Conservation (phyloP, 2,797 vertebrate genomes). For the Danionella dracula region DNA sequence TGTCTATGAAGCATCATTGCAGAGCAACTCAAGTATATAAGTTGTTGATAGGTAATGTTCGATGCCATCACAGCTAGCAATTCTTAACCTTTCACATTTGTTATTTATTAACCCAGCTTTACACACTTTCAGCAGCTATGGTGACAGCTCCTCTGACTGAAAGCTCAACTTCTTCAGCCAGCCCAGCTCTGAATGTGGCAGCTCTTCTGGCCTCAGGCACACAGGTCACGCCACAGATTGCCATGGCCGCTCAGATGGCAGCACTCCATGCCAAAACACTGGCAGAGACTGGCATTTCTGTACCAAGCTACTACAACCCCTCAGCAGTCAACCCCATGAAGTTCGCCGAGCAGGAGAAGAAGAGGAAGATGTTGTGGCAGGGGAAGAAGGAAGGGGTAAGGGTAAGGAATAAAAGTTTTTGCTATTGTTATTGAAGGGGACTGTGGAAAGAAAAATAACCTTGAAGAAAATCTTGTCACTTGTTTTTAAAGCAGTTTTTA, state of each 20-base stretch:
- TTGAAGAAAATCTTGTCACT: no score
- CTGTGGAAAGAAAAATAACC: no score
- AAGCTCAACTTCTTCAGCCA: slow-evolving; percentile 62
- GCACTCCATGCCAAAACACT: slow-evolving; percentile 93
- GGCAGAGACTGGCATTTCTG: slow-evolving; percentile 95
- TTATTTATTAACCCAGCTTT: no score
- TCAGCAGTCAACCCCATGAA: slow-evolving; percentile 97
- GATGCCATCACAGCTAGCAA: no score
- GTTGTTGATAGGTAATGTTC: no score
- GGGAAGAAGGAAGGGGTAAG: slow-evolving; percentile 96
- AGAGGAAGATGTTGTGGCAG: slow-evolving; percentile 96
- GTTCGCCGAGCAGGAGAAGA: slow-evolving; percentile 97
- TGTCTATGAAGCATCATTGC: no score
- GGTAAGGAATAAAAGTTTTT: no score
- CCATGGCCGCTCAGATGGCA: slow-evolving; percentile 98
- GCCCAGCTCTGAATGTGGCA: slow-evolving; percentile 87
- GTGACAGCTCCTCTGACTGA: slow-evolving; percentile 20
- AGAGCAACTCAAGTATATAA: no score
- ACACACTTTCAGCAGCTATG: no score
- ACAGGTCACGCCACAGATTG: slow-evolving; percentile 96
- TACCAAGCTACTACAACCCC: slow-evolving; percentile 98
- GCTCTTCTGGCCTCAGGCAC: slow-evolving; percentile 94
- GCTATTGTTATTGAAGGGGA: no score
- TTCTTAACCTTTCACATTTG: no score
- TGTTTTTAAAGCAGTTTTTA: no score